phyloP scores from a whole-genome alignment of 2,888 invertebrate species.

The Zootermopsis nevadensis region DNA sequence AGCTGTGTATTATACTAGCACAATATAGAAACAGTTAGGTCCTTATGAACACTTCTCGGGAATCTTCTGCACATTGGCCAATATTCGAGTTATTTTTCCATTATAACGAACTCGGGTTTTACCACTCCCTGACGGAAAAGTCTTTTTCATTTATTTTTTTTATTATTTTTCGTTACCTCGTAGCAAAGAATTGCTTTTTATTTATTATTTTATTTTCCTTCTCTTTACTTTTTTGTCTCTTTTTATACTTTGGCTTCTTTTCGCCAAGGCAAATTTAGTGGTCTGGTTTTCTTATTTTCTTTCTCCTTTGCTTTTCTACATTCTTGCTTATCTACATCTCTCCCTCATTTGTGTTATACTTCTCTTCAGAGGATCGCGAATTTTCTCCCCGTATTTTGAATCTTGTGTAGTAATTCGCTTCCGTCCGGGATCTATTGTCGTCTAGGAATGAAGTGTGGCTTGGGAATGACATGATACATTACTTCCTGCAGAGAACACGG shows the following conservation, averaged over 20 bases:
- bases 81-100: conserved; percentile 12
- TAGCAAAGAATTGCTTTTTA: neutral
- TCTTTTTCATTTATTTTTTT: neutral
- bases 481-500: neutral
- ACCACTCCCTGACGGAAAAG: neutral
- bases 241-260: neutral
- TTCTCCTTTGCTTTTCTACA: neutral
- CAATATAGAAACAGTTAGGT: neutral
- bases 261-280: neutral
- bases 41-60: neutral
- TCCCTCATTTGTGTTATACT: neutral
- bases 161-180: conserved; percentile 6
- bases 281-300: neutral
- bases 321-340: neutral
- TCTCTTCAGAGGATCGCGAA: neutral
- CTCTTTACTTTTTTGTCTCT: neutral
- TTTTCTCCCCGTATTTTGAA: neutral
- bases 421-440: neutral
- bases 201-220: neutral
- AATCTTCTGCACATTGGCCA: neutral
- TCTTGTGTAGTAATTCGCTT: conserved; percentile 5
- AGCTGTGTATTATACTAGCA: neutral
- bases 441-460: neutral
- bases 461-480: neutral
- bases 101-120: neutral